Percentiles rank a stretch among this genome's conserved stretches.
Conservation (phyloP, 2,113 vertebrate genomes). For the Amia ocellicauda region DNA sequence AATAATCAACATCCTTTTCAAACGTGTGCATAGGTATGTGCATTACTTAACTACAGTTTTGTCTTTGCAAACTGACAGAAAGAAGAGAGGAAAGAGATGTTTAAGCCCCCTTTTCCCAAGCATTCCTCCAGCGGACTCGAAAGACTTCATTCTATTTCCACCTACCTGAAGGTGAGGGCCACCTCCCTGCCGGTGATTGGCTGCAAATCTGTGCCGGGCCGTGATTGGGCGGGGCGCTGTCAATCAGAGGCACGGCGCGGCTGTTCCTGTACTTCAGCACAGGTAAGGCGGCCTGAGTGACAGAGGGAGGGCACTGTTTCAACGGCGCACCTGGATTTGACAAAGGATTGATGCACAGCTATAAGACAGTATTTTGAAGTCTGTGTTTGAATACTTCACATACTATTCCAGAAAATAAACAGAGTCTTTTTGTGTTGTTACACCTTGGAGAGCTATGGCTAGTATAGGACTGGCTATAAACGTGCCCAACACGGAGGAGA, state of each 20-base stretch:
- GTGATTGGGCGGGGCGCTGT: constrained; percentile 33
- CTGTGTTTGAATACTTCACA: too few species aligned
- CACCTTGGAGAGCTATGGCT: constrained; percentile 58
- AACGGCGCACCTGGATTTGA: constrained; percentile 42
- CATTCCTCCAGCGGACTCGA: too few species aligned
- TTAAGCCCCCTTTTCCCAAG: too few species aligned
- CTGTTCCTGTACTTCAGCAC: constrained; percentile 58
- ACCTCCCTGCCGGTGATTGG: constrained; percentile 35
- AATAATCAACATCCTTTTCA: too few species aligned
- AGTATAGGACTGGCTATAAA: constrained; percentile 66
- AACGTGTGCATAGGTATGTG: too few species aligned
- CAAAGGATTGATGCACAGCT: constrained; percentile 24
- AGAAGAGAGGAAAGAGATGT: too few species aligned
- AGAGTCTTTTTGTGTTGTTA: background rate
- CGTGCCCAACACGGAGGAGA: constrained; percentile 65
- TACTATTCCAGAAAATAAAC: background rate
- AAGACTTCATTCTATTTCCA: too few species aligned
- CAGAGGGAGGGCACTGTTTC: constrained; percentile 50
- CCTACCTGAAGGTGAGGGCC: constrained; percentile 20
- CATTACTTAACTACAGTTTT: too few species aligned
- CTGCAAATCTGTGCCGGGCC: background rate
- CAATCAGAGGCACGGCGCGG: constrained; percentile 20
- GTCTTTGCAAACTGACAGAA: too few species aligned
- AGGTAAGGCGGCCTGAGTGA: constrained; percentile 66
- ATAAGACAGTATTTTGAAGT: constrained; percentile 18